phyloP scores from a whole-genome alignment of 2,113 vertebrate genomes.

The Ancistrus triradiatus region DNA sequence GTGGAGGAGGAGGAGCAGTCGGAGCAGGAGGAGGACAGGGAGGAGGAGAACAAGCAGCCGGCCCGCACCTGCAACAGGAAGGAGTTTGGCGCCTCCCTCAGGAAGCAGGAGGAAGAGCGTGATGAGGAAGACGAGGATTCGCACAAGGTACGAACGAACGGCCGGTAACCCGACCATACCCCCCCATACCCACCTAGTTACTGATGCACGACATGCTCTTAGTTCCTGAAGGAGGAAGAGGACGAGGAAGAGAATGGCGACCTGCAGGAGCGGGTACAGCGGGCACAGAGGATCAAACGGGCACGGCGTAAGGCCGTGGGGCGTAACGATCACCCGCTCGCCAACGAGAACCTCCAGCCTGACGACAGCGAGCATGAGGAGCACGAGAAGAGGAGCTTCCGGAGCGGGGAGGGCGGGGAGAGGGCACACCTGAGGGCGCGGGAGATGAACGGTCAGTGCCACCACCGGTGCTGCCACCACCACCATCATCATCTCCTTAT shows the following conservation, averaged over 20 bases:
- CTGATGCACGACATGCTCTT: too few relatives aligned
- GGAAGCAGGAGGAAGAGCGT: constrained; percentile 34
- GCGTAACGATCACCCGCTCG: constrained; percentile 86
- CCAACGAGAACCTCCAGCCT: constrained; percentile 89
- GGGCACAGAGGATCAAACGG: constrained; percentile 71
- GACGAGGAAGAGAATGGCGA: constrained; percentile 72
- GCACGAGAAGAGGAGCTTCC: constrained; percentile 76
- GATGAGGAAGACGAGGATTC: constrained; percentile 33
- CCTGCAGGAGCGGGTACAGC: constrained; percentile 81
- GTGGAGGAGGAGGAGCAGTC: constrained; percentile 80
- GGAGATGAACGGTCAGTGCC: constrained; percentile 7
- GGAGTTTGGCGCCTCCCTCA: constrained; percentile 31
- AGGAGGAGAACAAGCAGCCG: constrained; percentile 46
- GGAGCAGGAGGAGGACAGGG: constrained; percentile 56
- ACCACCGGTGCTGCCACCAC: too few relatives aligned
- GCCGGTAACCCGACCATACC: too few relatives aligned
- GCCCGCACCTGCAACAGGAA: constrained; percentile 24
- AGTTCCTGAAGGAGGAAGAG: constrained; percentile 51
- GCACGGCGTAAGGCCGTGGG: constrained; percentile 74
- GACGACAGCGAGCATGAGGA: constrained; percentile 87
- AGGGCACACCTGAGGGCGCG: constrained; percentile 41
- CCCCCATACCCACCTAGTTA: too few relatives aligned
- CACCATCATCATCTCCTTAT: too few relatives aligned
- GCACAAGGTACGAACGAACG: too few relatives aligned
- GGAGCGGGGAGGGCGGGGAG: constrained; percentile 56